Conservation (phyloP, 2,888 invertebrate genomes). For the Parnassius apollo region DNA sequence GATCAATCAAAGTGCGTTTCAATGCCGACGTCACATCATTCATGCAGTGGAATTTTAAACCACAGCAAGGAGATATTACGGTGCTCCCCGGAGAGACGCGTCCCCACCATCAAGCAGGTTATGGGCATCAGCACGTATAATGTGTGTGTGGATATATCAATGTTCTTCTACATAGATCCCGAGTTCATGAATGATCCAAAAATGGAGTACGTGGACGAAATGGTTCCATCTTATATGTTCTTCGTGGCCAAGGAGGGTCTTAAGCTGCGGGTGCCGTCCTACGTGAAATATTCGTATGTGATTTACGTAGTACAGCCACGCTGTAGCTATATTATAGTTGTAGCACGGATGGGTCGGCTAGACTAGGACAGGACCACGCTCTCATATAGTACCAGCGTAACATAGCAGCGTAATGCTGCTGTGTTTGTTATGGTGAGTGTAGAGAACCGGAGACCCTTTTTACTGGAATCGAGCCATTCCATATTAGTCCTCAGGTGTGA, state of each 20-base stretch:
- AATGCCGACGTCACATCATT: conserved; percentile 95
- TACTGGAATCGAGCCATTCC: too few species aligned
- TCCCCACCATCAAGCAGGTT: conserved; percentile 93
- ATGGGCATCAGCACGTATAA: conserved; percentile 98
- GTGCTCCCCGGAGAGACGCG: conserved; percentile 79
- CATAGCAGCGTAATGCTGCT: too few species aligned
- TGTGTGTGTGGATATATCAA: conserved; percentile 99
- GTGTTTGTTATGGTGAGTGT: too few species aligned
- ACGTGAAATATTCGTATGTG: conserved; percentile 51
- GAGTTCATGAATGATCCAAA: conserved; percentile 95
- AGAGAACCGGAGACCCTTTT: too few species aligned
- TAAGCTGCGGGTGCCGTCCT: conserved; percentile 85
- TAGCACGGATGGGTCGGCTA: too few species aligned
- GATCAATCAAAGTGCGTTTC: conserved; percentile 90
- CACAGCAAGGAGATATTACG: conserved; percentile 93
- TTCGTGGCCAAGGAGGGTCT: conserved; percentile 96
- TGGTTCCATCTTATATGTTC: conserved; percentile 97
- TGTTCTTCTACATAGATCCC: conserved; percentile 99
- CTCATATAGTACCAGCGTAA: too few species aligned
- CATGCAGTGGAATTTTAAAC: conserved; percentile 98
- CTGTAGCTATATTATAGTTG: too few species aligned
- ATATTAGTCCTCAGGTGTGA: too few species aligned
- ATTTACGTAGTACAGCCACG: too few species aligned
- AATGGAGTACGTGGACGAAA: conserved; percentile 92
- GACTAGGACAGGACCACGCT: too few species aligned